Percentiles rank a stretch among this genome's conserved stretches.
These are phyloP conservation scores for Picathartes gymnocephalus DNA, from an alignment of 2,113 vertebrate species.

Conservation along the genomic window DNA sequence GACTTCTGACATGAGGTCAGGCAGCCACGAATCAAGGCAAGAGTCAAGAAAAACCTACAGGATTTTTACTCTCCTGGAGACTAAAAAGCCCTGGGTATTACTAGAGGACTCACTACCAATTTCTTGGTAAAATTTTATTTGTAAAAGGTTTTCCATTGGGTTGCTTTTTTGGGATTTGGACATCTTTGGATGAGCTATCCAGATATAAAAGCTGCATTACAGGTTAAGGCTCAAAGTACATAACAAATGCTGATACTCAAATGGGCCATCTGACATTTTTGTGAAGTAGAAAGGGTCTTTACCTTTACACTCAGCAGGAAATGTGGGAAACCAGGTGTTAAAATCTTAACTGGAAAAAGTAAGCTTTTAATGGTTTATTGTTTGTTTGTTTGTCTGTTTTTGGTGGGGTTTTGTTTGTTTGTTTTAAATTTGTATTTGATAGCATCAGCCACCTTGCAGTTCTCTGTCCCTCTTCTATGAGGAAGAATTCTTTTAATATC, in stretches of 20 bases:
- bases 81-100: fast-evolving
- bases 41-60: fast-evolving
- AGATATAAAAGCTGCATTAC: not conserved
- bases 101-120: not conserved
- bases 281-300: not conserved
- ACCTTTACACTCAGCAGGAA: not conserved
- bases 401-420: no score
- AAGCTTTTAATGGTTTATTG: no score
- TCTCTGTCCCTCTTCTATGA: not conserved
- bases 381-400: no score
- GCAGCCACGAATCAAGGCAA: not conserved
- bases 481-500: not conserved
- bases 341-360: not conserved
- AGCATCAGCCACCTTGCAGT: not conserved
- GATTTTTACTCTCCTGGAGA: not conserved
- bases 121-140: not conserved
- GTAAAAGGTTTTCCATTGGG: not conserved
- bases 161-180: not conserved
- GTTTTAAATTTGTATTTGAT: not conserved
- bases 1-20: not conserved
- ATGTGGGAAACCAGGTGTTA: not conserved
- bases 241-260: not conserved
- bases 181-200: not conserved
- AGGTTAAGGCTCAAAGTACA: not conserved
- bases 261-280: fast-evolving